Percentiles rank a stretch among this genome's conserved stretches.
These are phyloP conservation scores for Tridacna crocea DNA, from an alignment of 2,888 invertebrate species.

Conservation along the genomic window DNA sequence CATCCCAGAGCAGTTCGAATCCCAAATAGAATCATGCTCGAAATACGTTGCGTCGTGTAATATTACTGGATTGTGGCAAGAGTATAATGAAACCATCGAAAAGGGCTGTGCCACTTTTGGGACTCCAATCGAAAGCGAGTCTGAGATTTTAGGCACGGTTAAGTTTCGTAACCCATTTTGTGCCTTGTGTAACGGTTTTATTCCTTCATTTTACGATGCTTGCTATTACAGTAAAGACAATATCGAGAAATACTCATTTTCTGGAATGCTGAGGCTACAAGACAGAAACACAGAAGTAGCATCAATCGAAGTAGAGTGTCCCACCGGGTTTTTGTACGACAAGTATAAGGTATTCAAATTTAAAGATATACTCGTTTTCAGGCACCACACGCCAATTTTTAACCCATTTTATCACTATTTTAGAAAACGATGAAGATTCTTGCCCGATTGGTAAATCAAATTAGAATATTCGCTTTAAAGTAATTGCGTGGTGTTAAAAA, in stretches of 20 bases:
- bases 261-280: neutral
- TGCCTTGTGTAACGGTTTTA: conserved; percentile 11
- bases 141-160: neutral
- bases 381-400: no score
- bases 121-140: neutral
- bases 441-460: no score
- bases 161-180: neutral
- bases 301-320: no score
- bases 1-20: neutral
- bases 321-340: no score
- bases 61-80: neutral
- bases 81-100: conserved; percentile 3
- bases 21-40: conserved; percentile 1
- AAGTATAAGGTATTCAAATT: no score
- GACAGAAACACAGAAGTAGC: no score
- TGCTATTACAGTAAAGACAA: neutral
- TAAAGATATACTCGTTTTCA: no score
- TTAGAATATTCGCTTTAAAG: no score
- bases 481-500: no score
- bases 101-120: conserved; percentile 5
- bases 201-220: neutral
- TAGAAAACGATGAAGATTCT: no score
- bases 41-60: neutral
- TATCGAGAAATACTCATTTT: conserved; percentile 17
- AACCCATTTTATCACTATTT: no score